These are phyloP conservation scores for Brevimyrus niger DNA, from an alignment of 2,113 vertebrate genomes.

Conservation along the genomic window DNA sequence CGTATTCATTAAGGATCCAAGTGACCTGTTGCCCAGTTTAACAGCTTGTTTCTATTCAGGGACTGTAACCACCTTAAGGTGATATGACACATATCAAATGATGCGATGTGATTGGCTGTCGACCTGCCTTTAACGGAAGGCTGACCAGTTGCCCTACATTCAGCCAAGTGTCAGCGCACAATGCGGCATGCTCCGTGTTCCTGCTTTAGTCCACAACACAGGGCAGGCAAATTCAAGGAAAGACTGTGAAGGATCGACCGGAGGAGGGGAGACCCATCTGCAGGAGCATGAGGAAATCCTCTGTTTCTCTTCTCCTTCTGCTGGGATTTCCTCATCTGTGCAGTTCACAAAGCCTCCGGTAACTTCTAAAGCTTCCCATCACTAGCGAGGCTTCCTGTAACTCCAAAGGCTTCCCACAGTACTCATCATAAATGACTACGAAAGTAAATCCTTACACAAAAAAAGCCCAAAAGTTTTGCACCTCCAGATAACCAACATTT, in stretches of 20 bases:
- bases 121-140: neutral
- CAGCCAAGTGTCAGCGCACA: neutral
- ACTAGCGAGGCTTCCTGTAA: neutral
- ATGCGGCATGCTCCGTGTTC: too few relatives aligned
- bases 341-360: neutral
- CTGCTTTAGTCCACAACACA: neutral
- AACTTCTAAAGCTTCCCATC: neutral
- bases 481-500: neutral
- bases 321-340: neutral
- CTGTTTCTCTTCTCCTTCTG: neutral
- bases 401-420: neutral
- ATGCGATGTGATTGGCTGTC: neutral
- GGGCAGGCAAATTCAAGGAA: neutral
- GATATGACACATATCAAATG: neutral
- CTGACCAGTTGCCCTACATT: neutral
- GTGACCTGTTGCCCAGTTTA: neutral
- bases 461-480: neutral
- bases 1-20: neutral
- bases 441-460: slow-evolving; percentile 21
- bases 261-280: neutral
- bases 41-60: neutral
- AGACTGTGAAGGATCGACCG: neutral
- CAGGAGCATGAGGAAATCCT: neutral
- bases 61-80: slow-evolving; percentile 3
- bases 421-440: slow-evolving; percentile 10